phyloP scores from a whole-genome alignment of 2,113 vertebrate species.

The Xenotilapia flavipinnis region DNA sequence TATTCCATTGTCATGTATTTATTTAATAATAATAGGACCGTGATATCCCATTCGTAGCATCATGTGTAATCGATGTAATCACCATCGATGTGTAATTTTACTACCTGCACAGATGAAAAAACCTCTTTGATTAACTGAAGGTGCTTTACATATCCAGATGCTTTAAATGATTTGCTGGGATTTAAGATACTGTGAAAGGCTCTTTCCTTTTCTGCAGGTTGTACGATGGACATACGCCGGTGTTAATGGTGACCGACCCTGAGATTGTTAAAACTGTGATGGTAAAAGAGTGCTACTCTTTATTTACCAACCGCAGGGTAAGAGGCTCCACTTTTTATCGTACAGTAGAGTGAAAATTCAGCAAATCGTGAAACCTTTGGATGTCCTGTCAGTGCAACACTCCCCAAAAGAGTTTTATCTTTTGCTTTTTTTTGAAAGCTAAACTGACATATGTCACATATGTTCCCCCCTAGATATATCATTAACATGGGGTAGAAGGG shows the following conservation, averaged over 20 bases:
- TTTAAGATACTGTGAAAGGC: not conserved
- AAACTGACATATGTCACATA: not conserved
- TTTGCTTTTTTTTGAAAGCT: not conserved
- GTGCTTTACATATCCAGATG: not conserved
- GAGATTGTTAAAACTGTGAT: slow-evolving; percentile 71
- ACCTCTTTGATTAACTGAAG: not conserved
- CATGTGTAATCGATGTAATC: not conserved
- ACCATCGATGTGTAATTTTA: not conserved
- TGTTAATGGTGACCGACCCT: slow-evolving; percentile 65
- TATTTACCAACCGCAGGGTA: slow-evolving; percentile 68
- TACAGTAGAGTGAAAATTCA: not conserved
- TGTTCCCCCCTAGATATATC: not conserved
- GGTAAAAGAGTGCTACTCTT: slow-evolving; percentile 75
- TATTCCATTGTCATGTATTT: not conserved
- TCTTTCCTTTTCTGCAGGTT: slow-evolving; percentile 44
- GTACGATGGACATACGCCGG: slow-evolving; percentile 69
- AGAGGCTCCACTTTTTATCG: not conserved
- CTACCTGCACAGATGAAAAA: not conserved
- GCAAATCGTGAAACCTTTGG: not conserved
- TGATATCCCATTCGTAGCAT: not conserved
- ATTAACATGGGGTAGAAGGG: not conserved
- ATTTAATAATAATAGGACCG: not conserved
- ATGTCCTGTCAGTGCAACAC: not conserved
- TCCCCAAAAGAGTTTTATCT: not conserved
- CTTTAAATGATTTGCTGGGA: not conserved